Percentiles rank a stretch among this genome's conserved stretches.
Conservation (phyloP, 2,888 invertebrate genomes). For the Philaethria dido region DNA sequence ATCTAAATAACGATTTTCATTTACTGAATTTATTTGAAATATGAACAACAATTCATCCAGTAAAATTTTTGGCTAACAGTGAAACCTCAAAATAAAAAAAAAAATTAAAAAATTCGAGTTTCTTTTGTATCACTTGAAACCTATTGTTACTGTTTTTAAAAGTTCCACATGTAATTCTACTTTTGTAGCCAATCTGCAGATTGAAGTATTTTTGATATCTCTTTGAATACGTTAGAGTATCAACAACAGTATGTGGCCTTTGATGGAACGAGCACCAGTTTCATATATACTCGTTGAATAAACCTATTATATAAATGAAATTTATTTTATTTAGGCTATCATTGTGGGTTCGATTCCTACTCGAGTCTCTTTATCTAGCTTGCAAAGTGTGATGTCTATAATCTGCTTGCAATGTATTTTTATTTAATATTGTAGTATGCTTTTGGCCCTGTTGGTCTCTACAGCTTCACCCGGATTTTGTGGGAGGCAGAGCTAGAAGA, state of each 20-base stretch:
- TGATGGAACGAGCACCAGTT: not conserved
- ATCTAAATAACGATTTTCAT: too few species aligned
- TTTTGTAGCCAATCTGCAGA: slow-evolving; percentile 15
- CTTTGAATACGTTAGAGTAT: slow-evolving; percentile 9
- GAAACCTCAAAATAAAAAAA: not conserved
- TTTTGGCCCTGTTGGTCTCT: too few species aligned
- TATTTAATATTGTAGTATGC: too few species aligned
- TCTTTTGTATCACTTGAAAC: slow-evolving; percentile 12
- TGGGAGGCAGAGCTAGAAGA: too few species aligned
- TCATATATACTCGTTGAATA: not conserved
- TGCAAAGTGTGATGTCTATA: too few species aligned
- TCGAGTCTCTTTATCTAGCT: too few species aligned
- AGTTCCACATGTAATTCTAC: slow-evolving; percentile 15
- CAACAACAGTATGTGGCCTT: slow-evolving; percentile 1
- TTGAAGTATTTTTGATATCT: slow-evolving; percentile 21
- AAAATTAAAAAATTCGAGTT: not conserved
- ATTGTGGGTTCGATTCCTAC: too few species aligned
- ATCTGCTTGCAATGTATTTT: too few species aligned
- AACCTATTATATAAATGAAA: not conserved
- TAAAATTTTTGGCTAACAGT: not conserved
- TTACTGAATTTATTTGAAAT: too few species aligned
- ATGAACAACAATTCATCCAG: too few species aligned
- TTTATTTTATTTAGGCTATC: not conserved
- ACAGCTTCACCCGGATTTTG: too few species aligned
- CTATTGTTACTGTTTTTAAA: slow-evolving; percentile 5